Percentiles rank a stretch among this genome's conserved stretches.
These are phyloP conservation scores for Sprattus sprattus DNA, from an alignment of 2,113 vertebrate genomes.

Conservation along the genomic window DNA sequence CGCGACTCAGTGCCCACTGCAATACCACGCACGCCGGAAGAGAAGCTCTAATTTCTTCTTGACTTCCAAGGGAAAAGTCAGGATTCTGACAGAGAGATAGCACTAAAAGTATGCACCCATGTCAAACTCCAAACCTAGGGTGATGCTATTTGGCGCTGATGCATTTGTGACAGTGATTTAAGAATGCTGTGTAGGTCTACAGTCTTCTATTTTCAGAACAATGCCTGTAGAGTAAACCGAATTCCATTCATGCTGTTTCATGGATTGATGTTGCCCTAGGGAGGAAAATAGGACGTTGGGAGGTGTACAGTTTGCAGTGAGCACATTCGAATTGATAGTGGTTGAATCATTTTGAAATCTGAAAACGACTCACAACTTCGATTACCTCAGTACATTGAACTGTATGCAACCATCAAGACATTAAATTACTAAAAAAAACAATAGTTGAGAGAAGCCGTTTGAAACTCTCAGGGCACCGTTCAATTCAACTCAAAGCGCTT, in stretches of 20 bases:
- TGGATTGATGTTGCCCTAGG: slow-evolving; percentile 41
- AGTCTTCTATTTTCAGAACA: slow-evolving; percentile 40
- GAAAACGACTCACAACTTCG: neutral
- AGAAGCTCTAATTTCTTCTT: slow-evolving; percentile 46
- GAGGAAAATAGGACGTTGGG: slow-evolving; percentile 26
- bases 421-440: neutral
- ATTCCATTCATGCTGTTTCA: slow-evolving; percentile 39
- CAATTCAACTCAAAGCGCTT: neutral
- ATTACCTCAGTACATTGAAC: neutral
- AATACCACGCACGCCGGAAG: slow-evolving; percentile 54
- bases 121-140: neutral
- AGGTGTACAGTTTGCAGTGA: neutral
- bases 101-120: slow-evolving; percentile 41
- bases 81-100: slow-evolving; percentile 37
- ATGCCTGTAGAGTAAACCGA: slow-evolving; percentile 26
- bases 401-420: neutral
- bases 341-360: neutral
- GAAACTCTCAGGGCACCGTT: neutral
- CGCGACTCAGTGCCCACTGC: slow-evolving; percentile 56
- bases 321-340: neutral
- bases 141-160: neutral
- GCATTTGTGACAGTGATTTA: neutral
- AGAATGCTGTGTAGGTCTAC: slow-evolving; percentile 29
- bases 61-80: slow-evolving; percentile 45
- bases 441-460: neutral